Evolutionary conservation across 2,888 invertebrate genomes (phyloP), one percentile per base, ranked within the genome.

Genomic region (Eubasilissa splendida): DNA sequence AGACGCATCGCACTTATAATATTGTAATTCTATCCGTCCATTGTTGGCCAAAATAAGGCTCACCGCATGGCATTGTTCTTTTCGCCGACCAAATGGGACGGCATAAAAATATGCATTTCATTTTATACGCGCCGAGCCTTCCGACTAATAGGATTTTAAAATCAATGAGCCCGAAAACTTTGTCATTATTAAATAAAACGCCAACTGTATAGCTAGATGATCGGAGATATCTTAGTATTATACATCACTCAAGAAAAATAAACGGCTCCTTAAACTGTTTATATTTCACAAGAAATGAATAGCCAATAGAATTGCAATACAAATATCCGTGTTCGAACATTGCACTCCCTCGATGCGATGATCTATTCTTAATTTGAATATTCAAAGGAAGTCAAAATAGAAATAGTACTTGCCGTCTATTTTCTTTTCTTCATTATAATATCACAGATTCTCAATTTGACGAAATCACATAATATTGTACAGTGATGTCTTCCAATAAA

Each of bases 311-410:
- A 63, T 11, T 63, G 63, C 63, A 31, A 33, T 42, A 63, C 63
- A 42, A 33, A 63, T 33, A 33, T 12, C 31, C 12, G 42, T 8
- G 33, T 63, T 22, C 63, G 63, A 63, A 63, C 33, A 63, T 63
- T 10, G n/a, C 42, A 42, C 63, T 31, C 42, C 22, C 31, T 22
- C 22, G 42, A 42, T 42, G 42, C 42, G 42, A 12, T 3, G 63
- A 33, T 63, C 63, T 63, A 60, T 60, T 22, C 63, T 10, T 63
- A 31, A 60, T 31, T 60, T 60, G 60, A 63, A 63, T 63, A 31
- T 63, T 63, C 63, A 63, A 63, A 63, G 33, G 33, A 63, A 63
- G 42, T 42, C 42, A 5, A 7, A 42, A 42, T 42, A 42, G 42
- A 5, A 63, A 31, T 63, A 7, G 42, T 63, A 12, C 42, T 33